These are phyloP conservation scores for Hipposideros larvatus DNA, from an alignment of 2,797 vertebrate species.

Conservation along the genomic window DNA sequence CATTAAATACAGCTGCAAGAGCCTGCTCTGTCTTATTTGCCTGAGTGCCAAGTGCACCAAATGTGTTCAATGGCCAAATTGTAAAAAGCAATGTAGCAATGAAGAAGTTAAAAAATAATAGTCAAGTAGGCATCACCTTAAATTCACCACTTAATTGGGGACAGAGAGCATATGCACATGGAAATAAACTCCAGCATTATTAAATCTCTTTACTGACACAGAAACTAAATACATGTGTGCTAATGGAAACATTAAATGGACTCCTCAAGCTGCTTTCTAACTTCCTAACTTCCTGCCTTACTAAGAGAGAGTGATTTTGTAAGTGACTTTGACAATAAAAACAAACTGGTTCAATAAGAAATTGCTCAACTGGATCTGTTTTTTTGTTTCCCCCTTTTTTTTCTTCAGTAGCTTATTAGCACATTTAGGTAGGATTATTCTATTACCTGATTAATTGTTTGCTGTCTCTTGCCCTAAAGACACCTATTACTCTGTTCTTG, in stretches of 20 bases:
- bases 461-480: not conserved
- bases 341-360: slow-evolving; percentile 70
- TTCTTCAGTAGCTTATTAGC: not conserved
- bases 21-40: not conserved
- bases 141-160: not conserved
- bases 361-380: slow-evolving; percentile 61
- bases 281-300: slow-evolving; percentile 45
- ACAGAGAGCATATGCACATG: not conserved
- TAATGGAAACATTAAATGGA: slow-evolving; percentile 59
- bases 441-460: slow-evolving; percentile 68
- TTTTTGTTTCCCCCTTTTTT: not conserved
- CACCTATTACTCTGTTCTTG: slow-evolving; percentile 34
- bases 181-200: slow-evolving; percentile 11
- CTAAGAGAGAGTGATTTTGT: slow-evolving; percentile 68
- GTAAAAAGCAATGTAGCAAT: not conserved
- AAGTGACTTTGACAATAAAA: slow-evolving; percentile 76
- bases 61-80: not conserved
- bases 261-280: slow-evolving; percentile 47
- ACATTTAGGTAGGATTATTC: slow-evolving; percentile 63
- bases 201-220: not conserved
- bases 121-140: not conserved
- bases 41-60: not conserved
- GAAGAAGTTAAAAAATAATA: not conserved
- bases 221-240: not conserved
- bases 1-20: not conserved